Evolutionary conservation across 2,797 vertebrate genomes (phyloP), one percentile per base, ranked within the genome.

Genomic region (Craterocephalus amniculus): DNA sequence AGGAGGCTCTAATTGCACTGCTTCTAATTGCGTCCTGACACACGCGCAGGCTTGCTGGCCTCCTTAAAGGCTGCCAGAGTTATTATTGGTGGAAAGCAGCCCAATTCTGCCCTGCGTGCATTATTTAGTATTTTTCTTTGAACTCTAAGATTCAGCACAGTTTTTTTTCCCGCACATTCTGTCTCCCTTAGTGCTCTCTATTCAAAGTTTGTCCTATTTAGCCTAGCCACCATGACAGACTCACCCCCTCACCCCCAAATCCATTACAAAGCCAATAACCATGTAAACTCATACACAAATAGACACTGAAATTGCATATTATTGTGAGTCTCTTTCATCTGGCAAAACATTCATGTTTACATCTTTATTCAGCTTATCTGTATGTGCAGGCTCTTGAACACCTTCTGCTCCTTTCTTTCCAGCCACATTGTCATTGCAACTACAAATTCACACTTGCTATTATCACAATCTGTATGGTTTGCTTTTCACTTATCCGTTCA

Each of bases 91-190:
- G 88, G 89, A 92, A 92, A 92, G 88, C 90, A 93, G 89, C 88
- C 92, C 90, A 92, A 92, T 93, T 93, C 87, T 92, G 90, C 93
- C 91, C 92, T 67, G 89, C 87, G 89, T 93, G 89, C 89, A 91
- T 94, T 94, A 93, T 94, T 94, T 93, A 92, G 91, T 92, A 87
- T 88, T 92, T 93, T 93, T 92, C 92, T 94, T 94, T 94, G 90
- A 94, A 94, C 93, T 92, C 87, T 85, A 81, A 92, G 88, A 91
- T 88, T 93, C 85, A 85, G 89, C 84, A 81, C 85, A 90, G 86
- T 83, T 80, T 78, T 65, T 56, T 64, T 58, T 9, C 32, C 65
- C 63, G 76, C 62, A 79, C 72, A 83, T 89, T 89, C 88, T 76
- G 70, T 85, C 86, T 88, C 88, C 76, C 88, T 85, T 83, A 85